Conservation (phyloP, 2,113 vertebrate genomes). For the Seriola dumerili region DNA sequence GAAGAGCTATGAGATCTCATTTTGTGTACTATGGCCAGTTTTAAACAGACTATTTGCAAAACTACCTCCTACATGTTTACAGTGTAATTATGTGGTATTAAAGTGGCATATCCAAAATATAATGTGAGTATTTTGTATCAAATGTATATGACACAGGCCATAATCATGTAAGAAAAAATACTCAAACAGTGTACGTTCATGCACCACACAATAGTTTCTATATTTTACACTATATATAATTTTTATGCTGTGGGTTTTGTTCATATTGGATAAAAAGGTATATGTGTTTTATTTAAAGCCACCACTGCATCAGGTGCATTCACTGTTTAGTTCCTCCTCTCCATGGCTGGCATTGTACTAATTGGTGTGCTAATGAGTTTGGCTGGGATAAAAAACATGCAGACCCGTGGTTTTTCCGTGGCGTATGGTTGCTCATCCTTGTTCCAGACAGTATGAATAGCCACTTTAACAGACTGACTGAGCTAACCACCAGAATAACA, state of each 20-base stretch:
- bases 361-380: conserved; percentile 49
- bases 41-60: conserved; percentile 21
- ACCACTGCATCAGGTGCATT: conserved; percentile 19
- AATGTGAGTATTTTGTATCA: not conserved
- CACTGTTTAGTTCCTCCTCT: conserved; percentile 14
- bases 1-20: conserved; percentile 27
- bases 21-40: conserved; percentile 11
- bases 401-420: not conserved
- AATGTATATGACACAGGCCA: not conserved
- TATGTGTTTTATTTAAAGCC: not conserved
- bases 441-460: conserved; percentile 56
- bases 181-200: not conserved
- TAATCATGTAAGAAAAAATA: not conserved
- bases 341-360: conserved; percentile 24
- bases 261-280: not conserved
- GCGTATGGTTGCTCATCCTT: conserved; percentile 32
- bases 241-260: not conserved
- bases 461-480: conserved; percentile 40
- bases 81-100: conserved; percentile 41
- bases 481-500: conserved; percentile 46
- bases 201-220: not conserved
- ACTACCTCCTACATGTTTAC: conserved; percentile 6
- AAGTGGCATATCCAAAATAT: conserved; percentile 15
- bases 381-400: conserved; percentile 33
- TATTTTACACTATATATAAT: not conserved